Base-by-base conservation (phyloP, 2,113 vertebrate genomes). In the Laterallus jamaicensis region DNA sequence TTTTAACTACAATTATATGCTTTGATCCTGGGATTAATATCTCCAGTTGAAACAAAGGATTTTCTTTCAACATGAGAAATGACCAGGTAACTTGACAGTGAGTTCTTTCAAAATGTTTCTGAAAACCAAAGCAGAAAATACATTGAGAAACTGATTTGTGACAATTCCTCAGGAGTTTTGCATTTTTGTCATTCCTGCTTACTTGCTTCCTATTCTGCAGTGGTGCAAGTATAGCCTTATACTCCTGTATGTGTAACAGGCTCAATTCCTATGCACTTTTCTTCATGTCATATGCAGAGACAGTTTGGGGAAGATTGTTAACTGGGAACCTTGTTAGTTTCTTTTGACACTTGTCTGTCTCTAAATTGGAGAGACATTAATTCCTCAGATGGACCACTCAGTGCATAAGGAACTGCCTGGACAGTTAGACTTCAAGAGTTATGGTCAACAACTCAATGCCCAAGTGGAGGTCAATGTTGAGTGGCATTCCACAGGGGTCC, bases 221-320 rank as follows among this genome's bases (percentile, higher is more conserved):
- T 3, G 1, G 7, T 4, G 2, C 21, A 60, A 44, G 26, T 21
- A 21, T 0, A 88, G 25, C 10, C 22, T 26, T 59, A 59, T 2
- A 28, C 0, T 8, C 28, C 50, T 18, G 29, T 21, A 31, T 5
- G 70, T 42, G n/a, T 14, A 26, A 20, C 15, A 56, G n/a, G 11
- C 19, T 76, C 62, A 6, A 7, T 5, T 62, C 10, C 35, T 66
- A 10, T 2, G 15, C 5, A 15, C 6, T 29, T 40, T 11, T 40
- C 26, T 52, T 49, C 25, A 16, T 49, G 4, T 40, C 71, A 31
- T 3, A 15, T 4, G 6, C 59, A 69, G 18, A 58, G 12, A 54
- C 0, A 28, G 26, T 31, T 66, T 32, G 5, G 56, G 0, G 21
- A 75, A 74, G 47, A 81, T 15, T 47, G 24, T 55, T 28, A 47